Evolutionary conservation across 2,888 invertebrate species (phyloP).

Genomic region (Lasioglossum zephyrum): DNA sequence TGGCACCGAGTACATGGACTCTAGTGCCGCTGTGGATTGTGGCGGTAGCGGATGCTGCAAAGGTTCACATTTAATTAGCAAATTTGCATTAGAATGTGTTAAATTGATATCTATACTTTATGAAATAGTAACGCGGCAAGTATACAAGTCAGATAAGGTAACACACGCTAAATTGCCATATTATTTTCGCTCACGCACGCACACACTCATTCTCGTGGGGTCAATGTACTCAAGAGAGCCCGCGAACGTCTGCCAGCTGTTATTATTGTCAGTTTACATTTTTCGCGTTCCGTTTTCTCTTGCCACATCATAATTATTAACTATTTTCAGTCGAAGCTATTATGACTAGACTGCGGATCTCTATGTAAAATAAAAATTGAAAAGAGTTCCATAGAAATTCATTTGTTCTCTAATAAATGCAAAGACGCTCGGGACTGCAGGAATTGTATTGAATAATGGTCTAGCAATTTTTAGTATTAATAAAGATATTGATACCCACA

Average conservation of each 20-base stretch:
- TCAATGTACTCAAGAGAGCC: neutral
- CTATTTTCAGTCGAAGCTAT: neutral
- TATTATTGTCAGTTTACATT: neutral
- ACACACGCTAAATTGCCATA: too few relatives aligned
- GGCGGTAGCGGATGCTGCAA: slow-evolving; percentile 78
- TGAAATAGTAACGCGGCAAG: neutral
- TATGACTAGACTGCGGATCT: neutral
- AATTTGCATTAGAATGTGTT: neutral
- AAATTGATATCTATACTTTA: neutral
- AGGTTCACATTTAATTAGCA: neutral
- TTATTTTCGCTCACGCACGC: neutral
- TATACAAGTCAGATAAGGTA: too few relatives aligned
- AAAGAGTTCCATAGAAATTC: neutral
- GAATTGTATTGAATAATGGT: neutral
- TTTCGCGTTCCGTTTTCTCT: neutral
- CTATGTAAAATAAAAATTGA: neutral
- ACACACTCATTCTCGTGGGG: neutral
- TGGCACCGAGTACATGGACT: slow-evolving; percentile 76
- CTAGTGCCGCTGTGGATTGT: slow-evolving; percentile 76
- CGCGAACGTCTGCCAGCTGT: neutral
- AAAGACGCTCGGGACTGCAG: too few relatives aligned
- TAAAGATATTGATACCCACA: slow-evolving; percentile 66
- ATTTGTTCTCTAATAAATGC: neutral
- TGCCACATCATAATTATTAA: too few relatives aligned
- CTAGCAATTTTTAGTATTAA: neutral